phyloP scores from a whole-genome alignment of 2,113 vertebrate species.

The Nipponia nippon region DNA sequence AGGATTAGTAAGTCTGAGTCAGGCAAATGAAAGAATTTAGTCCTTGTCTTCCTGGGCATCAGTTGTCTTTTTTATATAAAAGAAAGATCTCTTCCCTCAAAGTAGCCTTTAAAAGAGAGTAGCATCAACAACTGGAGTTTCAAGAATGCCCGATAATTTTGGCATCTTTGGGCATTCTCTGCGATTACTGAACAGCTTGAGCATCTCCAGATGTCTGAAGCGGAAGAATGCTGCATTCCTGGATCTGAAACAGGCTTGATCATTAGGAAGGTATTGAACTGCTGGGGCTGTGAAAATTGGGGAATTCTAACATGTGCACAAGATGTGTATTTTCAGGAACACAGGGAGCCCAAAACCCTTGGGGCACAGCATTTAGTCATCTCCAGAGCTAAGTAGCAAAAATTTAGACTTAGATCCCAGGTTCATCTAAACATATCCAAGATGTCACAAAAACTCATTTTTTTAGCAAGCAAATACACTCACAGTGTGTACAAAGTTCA shows the following conservation, averaged over 20 bases:
- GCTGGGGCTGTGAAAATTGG: background rate
- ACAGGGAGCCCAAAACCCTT: background rate
- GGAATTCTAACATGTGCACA: background rate
- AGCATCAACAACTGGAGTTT: background rate
- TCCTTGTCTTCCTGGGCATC: background rate
- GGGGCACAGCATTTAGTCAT: background rate
- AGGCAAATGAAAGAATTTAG: background rate
- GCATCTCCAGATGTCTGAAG: background rate
- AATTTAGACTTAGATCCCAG: background rate
- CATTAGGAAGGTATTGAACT: background rate
- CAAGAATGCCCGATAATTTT: background rate
- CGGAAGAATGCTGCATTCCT: background rate
- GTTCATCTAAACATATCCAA: background rate
- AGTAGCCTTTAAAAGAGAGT: background rate
- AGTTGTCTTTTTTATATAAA: background rate
- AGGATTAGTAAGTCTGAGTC: background rate
- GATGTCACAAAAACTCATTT: background rate
- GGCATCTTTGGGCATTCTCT: background rate
- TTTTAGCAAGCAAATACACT: background rate
- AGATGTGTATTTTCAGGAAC: background rate
- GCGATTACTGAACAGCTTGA: background rate
- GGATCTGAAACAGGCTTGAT: background rate
- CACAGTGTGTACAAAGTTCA: background rate
- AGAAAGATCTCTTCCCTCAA: background rate
- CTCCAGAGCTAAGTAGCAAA: background rate